A percentile compares a stretch with the other conserved stretches of the same genome.
phyloP scores from a whole-genome alignment of 1,140 invertebrate species.

The Oedothorax gibbosus region DNA sequence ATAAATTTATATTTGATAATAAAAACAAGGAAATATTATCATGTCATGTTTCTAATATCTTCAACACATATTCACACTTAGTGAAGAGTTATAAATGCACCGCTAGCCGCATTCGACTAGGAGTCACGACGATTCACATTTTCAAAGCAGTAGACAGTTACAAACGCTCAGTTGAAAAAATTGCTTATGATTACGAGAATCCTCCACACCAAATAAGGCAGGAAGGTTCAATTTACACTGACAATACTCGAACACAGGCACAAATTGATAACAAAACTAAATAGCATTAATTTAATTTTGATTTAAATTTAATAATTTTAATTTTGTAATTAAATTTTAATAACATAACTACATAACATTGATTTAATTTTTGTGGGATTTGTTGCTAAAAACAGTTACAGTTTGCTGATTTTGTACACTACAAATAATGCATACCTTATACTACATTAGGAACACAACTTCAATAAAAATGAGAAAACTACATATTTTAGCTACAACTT shows the following conservation, averaged over 20 bases:
- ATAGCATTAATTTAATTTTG: neutral
- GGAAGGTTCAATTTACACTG: no score
- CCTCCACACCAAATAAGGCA: no score
- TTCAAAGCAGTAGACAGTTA: slow-evolving; percentile 45
- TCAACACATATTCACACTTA: neutral
- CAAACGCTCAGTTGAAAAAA: slow-evolving; percentile 50
- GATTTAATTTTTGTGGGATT: neutral
- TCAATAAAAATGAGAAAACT: no score
- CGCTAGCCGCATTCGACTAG: slow-evolving; percentile 42
- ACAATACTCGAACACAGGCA: neutral
- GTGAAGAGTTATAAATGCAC: slow-evolving; percentile 38
- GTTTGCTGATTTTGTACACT: no score
- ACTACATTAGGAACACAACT: no score
- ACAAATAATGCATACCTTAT: no score
- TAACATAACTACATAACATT: neutral
- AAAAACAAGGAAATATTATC: neutral
- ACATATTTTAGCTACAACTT: no score
- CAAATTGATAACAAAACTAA: neutral
- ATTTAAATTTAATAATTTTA: no score
- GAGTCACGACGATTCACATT: slow-evolving; percentile 11
- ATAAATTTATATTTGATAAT: neutral
- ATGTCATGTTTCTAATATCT: neutral
- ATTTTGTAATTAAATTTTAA: neutral
- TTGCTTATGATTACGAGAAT: slow-evolving; percentile 36
- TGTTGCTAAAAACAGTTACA: neutral